These are phyloP conservation scores for Leiothrix lutea DNA, from an alignment of 2,113 vertebrate species.

Conservation along the genomic window DNA sequence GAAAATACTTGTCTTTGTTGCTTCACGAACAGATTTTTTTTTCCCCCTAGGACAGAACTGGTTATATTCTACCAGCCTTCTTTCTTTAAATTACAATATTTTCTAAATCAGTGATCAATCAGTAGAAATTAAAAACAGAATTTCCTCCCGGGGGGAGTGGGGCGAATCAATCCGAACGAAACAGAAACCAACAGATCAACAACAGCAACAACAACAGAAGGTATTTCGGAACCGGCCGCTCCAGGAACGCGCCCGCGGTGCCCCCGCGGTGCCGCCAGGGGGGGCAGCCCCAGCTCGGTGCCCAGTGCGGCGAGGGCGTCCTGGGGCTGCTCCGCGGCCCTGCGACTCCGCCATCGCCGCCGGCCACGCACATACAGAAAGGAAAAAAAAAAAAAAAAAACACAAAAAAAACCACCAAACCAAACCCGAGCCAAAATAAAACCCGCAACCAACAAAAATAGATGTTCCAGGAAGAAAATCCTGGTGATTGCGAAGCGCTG, in stretches of 20 bases:
- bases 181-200: not conserved
- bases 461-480: not conserved
- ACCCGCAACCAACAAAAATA: not conserved
- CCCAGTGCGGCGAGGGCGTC: too few relatives aligned
- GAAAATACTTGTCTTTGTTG: not conserved
- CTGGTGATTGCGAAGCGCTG: not conserved
- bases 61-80: not conserved
- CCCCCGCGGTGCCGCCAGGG: not conserved
- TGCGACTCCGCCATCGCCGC: not conserved
- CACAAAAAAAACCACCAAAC: too few relatives aligned
- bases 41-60: too few relatives aligned
- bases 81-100: not conserved
- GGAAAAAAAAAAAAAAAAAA: not conserved
- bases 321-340: not conserved
- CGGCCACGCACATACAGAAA: not conserved
- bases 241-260: not conserved
- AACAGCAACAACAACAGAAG: fast-evolving
- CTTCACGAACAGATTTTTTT: fast-evolving
- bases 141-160: too few relatives aligned
- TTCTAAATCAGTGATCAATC: not conserved
- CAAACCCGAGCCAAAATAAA: not conserved
- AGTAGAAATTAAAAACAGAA: not conserved
- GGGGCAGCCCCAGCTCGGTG: not conserved
- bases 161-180: too few relatives aligned
- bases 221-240: fast-evolving